Evolutionary conservation across 2,797 vertebrate species (phyloP).

Genomic region (Protonibea diacanthus): DNA sequence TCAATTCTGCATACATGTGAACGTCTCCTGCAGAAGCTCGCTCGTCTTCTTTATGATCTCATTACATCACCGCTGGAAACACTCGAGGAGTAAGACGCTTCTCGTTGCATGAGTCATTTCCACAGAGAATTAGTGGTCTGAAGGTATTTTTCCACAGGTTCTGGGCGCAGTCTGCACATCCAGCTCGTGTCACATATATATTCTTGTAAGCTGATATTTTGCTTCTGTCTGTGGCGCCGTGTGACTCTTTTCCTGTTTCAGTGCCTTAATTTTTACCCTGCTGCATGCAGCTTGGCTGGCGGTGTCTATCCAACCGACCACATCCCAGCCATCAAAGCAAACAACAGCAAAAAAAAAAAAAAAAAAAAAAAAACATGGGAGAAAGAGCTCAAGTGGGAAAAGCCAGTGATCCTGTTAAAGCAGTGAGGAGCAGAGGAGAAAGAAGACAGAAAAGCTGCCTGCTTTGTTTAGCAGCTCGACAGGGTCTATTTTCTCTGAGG

Average conservation of each 20-base stretch:
- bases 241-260: conserved; percentile 24
- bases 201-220: conserved; percentile 6
- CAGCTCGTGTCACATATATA: conserved; percentile 8
- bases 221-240: conserved; percentile 3
- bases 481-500: conserved; percentile 37
- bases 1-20: conserved; percentile 29
- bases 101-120: conserved; percentile 38
- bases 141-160: conserved; percentile 27
- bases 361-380: not conserved
- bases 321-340: conserved; percentile 45
- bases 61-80: conserved; percentile 39
- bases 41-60: not conserved
- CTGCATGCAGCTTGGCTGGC: conserved; percentile 34
- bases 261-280: conserved; percentile 54
- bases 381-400: conserved; percentile 14
- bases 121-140: conserved; percentile 16
- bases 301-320: conserved; percentile 41
- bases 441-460: conserved; percentile 6
- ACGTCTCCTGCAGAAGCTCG: conserved; percentile 18
- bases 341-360: not conserved
- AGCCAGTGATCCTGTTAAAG: conserved; percentile 39
- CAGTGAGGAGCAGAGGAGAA: conserved; percentile 9
- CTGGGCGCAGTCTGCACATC: not conserved
- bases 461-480: conserved; percentile 45
- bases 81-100: conserved; percentile 28